Evolutionary conservation across 2,888 invertebrate species (phyloP).

Genomic region (Limulus polyphemus): DNA sequence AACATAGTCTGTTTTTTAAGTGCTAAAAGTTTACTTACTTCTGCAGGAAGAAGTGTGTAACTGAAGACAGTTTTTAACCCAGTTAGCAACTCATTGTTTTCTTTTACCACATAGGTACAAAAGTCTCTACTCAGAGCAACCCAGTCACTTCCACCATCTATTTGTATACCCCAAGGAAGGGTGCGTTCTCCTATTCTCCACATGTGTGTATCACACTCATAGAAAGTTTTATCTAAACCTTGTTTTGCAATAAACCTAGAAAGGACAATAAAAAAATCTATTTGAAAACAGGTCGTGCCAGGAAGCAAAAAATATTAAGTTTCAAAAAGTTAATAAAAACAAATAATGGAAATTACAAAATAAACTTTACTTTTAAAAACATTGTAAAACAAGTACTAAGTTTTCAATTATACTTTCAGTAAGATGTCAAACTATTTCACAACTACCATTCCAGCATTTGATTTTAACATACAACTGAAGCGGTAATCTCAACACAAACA

Average conservation of each 20-base stretch:
- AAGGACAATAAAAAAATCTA: too few relatives aligned
- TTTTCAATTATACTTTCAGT: too few relatives aligned
- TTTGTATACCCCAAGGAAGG: constrained; percentile 50
- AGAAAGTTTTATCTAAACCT: constrained; percentile 89
- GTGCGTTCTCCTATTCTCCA: constrained; percentile 61
- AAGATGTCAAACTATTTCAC: too few relatives aligned
- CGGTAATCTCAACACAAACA: too few relatives aligned
- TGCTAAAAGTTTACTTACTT: constrained; percentile 40
- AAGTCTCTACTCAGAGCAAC: constrained; percentile 76
- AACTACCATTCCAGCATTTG: too few relatives aligned
- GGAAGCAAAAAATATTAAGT: too few relatives aligned
- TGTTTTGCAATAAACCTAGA: constrained; percentile 81
- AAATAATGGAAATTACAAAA: too few relatives aligned
- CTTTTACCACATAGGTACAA: constrained; percentile 54
- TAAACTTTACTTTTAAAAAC: too few relatives aligned
- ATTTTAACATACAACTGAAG: too few relatives aligned
- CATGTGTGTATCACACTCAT: constrained; percentile 95
- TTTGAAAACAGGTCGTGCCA: neutral
- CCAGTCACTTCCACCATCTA: constrained; percentile 99
- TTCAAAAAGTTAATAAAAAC: too few relatives aligned
- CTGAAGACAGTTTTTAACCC: constrained; percentile 66
- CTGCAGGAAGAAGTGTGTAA: constrained; percentile 85
- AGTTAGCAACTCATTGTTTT: constrained; percentile 46
- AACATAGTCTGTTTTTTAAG: too few relatives aligned
- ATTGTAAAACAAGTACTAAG: too few relatives aligned